These are phyloP conservation scores for Agapetus fuscipes DNA, from an alignment of 2,888 invertebrate species.

Conservation along the genomic window DNA sequence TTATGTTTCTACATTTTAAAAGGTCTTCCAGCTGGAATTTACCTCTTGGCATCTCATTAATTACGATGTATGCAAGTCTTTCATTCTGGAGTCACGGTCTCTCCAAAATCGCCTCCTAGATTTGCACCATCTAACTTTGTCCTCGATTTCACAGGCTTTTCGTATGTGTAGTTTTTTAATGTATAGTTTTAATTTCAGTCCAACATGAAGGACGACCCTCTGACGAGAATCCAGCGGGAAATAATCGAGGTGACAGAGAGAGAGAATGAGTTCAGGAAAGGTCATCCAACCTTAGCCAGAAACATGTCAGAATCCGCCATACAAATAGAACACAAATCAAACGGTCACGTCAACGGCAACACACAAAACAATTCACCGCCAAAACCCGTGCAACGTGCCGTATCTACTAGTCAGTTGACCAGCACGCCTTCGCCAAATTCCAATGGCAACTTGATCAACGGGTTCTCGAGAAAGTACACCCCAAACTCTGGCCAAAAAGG, in stretches of 20 bases:
- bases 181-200: conserved; percentile 36
- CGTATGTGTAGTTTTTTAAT: no score
- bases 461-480: conserved; percentile 50
- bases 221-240: conserved; percentile 79
- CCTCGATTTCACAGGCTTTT: no score
- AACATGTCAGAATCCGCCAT: conserved; percentile 40
- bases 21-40: no score
- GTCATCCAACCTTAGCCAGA: conserved; percentile 40
- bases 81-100: no score
- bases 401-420: conserved; percentile 36
- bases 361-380: conserved; percentile 13
- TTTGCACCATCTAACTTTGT: no score
- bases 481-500: conserved; percentile 61
- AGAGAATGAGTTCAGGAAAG: conserved; percentile 69
- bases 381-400: conserved; percentile 32
- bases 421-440: conserved; percentile 7
- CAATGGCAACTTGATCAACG: conserved; percentile 32
- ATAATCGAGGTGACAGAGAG: conserved; percentile 77
- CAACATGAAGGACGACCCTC: conserved; percentile 57
- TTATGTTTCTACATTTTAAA: no score
- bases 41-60: no score
- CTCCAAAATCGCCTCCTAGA: no score
- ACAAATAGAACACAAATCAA: conserved; percentile 37
- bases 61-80: no score
- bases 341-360: conserved; percentile 37